These are phyloP conservation scores for Megathymus violae DNA, from an alignment of 1,140 invertebrate genomes.

Conservation along the genomic window DNA sequence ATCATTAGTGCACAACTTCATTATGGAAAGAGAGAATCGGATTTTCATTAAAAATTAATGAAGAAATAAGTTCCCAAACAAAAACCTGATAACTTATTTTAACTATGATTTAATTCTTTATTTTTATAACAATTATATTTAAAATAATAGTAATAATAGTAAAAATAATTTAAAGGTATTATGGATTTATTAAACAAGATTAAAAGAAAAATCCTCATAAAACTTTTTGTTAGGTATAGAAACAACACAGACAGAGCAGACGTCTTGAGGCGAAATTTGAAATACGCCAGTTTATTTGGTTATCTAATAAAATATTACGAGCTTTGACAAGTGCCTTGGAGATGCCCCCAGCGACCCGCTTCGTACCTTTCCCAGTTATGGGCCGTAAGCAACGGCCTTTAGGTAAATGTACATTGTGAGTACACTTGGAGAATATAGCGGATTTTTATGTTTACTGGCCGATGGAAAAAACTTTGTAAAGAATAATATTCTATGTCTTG, in stretches of 20 bases:
- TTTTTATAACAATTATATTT: too few species aligned
- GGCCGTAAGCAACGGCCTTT: constrained; percentile 53
- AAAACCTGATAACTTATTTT: too few species aligned
- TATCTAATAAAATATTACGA: constrained; percentile 83
- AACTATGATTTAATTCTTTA: too few species aligned
- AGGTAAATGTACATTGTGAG: constrained; percentile 38
- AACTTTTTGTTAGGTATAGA: constrained; percentile 4
- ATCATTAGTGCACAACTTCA: too few species aligned
- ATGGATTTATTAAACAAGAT: too few species aligned
- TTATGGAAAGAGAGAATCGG: too few species aligned
- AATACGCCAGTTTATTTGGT: constrained; percentile 76
- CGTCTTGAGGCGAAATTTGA: constrained; percentile 58
- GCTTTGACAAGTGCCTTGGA: constrained; percentile 74
- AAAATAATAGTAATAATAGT: too few species aligned
- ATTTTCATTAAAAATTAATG: too few species aligned
- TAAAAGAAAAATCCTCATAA: background rate
- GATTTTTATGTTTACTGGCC: constrained; percentile 23
- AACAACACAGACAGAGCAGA: constrained; percentile 33
- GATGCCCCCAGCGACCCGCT: constrained; percentile 63
- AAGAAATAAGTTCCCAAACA: too few species aligned
- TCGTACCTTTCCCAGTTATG: constrained; percentile 66
- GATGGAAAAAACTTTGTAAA: background rate
- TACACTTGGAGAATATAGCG: constrained; percentile 34
- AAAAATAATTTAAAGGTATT: too few species aligned
- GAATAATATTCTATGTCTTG: background rate